phyloP scores from a whole-genome alignment of 2,888 invertebrate genomes.

The Hirtodrosophila confusa region DNA sequence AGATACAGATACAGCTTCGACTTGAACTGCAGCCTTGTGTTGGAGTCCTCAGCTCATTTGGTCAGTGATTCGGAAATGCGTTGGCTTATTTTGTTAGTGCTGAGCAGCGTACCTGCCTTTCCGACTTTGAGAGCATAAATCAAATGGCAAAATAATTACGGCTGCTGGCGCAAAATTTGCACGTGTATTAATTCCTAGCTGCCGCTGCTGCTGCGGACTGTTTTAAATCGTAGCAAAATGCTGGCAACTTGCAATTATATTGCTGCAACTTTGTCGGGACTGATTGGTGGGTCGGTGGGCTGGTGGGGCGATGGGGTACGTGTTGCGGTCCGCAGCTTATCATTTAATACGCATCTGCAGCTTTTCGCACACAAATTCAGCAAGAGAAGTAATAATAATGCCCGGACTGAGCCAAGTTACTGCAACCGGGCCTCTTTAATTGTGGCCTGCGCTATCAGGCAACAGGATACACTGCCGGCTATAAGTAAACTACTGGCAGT shows the following conservation, averaged over 20 bases:
- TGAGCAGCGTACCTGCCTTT: conserved; percentile 9
- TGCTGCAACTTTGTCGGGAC: conserved; percentile 40
- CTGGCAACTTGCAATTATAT: conserved; percentile 69
- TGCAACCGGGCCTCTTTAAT: conserved; percentile 52
- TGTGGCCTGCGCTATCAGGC: conserved; percentile 60
- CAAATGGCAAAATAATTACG: conserved; percentile 81
- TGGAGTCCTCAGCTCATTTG: conserved; percentile 45
- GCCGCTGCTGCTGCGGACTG: conserved; percentile 24
- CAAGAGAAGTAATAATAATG: background rate
- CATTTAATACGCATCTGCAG: conserved; percentile 73
- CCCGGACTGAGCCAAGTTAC: conserved; percentile 13
- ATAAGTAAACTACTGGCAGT: conserved; percentile 28
- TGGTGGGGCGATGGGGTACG: conserved; percentile 6
- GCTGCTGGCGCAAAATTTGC: conserved; percentile 73
- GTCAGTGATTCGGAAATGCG: conserved; percentile 69
- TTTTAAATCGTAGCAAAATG: conserved; percentile 72
- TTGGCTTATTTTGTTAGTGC: conserved; percentile 24
- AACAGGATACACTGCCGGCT: conserved; percentile 56
- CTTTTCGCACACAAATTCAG: conserved; percentile 67
- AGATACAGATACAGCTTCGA: conserved; percentile 15
- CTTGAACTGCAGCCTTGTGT: conserved; percentile 11
- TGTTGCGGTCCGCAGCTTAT: conserved; percentile 59
- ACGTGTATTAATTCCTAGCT: conserved; percentile 72
- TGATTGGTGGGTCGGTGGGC: conserved; percentile 36
- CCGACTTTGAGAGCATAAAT: conserved; percentile 74